phyloP scores from a whole-genome alignment of 2,113 vertebrate genomes.

The Leptobrachium ailaonicum region DNA sequence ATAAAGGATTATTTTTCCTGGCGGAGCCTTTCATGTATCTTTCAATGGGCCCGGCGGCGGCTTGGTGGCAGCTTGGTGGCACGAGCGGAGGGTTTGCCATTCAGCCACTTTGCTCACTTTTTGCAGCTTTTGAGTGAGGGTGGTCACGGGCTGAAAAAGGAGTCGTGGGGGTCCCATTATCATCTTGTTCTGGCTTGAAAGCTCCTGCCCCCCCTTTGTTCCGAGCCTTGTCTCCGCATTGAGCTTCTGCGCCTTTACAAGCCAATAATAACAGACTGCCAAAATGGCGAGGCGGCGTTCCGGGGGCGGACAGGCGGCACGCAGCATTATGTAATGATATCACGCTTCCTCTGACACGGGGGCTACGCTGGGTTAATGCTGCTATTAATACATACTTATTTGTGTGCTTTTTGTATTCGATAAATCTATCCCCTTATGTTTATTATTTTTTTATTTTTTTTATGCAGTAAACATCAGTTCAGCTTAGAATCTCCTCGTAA shows the following conservation, averaged over 20 bases:
- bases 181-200: neutral
- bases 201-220: neutral
- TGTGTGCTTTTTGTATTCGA: neutral
- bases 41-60: neutral
- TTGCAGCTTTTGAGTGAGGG: neutral
- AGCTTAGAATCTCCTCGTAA: too few relatives aligned
- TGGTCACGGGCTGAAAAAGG: neutral
- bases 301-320: neutral
- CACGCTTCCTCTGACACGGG: neutral
- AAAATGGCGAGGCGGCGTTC: neutral
- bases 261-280: neutral
- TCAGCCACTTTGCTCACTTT: neutral
- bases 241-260: neutral
- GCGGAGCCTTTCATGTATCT: neutral
- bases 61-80: neutral
- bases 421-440: too few relatives aligned
- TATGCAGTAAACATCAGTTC: too few relatives aligned
- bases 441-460: too few relatives aligned
- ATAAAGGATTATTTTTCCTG: too few relatives aligned
- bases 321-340: neutral
- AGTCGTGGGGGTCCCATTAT: conserved; percentile 7
- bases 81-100: neutral
- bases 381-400: neutral
- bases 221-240: neutral
- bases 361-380: neutral